phyloP scores from a whole-genome alignment of 2,888 invertebrate species.

The Dicroscelio sp. region DNA sequence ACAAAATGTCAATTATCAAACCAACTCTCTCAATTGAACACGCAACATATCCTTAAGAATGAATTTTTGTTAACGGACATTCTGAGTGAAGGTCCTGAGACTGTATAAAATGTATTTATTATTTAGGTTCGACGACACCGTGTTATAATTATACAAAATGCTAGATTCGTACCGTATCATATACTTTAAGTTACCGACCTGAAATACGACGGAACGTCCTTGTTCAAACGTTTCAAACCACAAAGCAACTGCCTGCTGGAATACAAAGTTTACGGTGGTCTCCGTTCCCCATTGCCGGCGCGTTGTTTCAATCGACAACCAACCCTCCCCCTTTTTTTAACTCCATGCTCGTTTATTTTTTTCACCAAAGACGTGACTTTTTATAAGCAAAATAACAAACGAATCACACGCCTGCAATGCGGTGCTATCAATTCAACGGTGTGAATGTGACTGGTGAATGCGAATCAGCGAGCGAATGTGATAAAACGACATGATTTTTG shows the following conservation, averaged over 20 bases:
- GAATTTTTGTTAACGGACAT: slow-evolving; percentile 26
- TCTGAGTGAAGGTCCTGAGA: slow-evolving; percentile 74
- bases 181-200: slow-evolving; percentile 90
- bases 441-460: slow-evolving; percentile 56
- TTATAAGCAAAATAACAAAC: slow-evolving; percentile 25
- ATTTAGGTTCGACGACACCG: slow-evolving; percentile 91
- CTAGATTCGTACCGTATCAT: slow-evolving; percentile 88
- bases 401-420: slow-evolving; percentile 73
- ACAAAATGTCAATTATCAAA: too few species aligned
- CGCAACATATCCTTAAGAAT: not conserved
- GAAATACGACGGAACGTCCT: slow-evolving; percentile 89
- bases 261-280: too few species aligned
- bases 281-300: not conserved
- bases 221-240: slow-evolving; percentile 76
- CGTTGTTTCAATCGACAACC: not conserved
- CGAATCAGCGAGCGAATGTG: slow-evolving; percentile 53
- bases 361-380: slow-evolving; percentile 9
- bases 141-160: slow-evolving; percentile 89
- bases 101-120: slow-evolving; percentile 91
- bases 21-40: too few species aligned
- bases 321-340: not conserved
- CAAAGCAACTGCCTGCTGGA: too few species aligned
- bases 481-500: slow-evolving; percentile 86
- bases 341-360: not conserved
- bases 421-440: slow-evolving; percentile 22